Conservation (phyloP, 2,113 vertebrate species). For the Nycticebus coucang region DNA sequence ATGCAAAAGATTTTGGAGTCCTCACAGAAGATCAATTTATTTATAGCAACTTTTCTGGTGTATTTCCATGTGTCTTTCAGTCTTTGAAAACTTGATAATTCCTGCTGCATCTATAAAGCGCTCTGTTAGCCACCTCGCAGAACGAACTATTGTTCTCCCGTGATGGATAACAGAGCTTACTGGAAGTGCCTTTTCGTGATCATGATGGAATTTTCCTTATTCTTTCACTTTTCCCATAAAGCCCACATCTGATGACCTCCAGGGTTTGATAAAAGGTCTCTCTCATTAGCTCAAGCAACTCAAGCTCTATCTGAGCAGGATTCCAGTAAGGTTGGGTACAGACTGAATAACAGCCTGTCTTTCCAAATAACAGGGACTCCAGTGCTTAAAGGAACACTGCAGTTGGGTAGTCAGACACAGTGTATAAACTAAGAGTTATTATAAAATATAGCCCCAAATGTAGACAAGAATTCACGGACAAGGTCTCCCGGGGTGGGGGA, state of each 20-base stretch:
- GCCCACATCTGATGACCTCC: constrained; percentile 57
- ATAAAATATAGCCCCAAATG: background rate
- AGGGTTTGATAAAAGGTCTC: constrained; percentile 70
- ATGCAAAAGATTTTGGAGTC: background rate
- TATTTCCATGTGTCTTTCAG: constrained; percentile 44
- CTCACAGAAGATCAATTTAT: constrained; percentile 29
- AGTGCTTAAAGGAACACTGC: background rate
- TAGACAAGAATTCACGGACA: background rate
- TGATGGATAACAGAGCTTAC: constrained; percentile 65
- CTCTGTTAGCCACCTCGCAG: background rate
- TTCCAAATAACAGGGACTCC: background rate
- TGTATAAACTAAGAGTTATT: background rate
- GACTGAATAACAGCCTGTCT: constrained; percentile 36
- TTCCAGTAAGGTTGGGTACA: constrained; percentile 60
- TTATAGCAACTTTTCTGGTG: constrained; percentile 42
- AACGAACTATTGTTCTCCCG: background rate
- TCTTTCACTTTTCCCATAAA: constrained; percentile 71
- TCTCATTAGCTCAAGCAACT: constrained; percentile 65
- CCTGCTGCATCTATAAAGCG: background rate
- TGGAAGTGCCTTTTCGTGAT: constrained; percentile 62
- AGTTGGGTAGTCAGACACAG: background rate
- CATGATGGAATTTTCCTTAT: constrained; percentile 58
- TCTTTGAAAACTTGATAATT: constrained; percentile 50
- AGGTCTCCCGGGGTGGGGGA: background rate
- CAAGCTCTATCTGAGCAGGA: constrained; percentile 23